Percentiles rank a stretch among this genome's conserved stretches.
Evolutionary conservation across 2,113 vertebrate genomes (phyloP).

Genomic region (Oriolus oriolus): DNA sequence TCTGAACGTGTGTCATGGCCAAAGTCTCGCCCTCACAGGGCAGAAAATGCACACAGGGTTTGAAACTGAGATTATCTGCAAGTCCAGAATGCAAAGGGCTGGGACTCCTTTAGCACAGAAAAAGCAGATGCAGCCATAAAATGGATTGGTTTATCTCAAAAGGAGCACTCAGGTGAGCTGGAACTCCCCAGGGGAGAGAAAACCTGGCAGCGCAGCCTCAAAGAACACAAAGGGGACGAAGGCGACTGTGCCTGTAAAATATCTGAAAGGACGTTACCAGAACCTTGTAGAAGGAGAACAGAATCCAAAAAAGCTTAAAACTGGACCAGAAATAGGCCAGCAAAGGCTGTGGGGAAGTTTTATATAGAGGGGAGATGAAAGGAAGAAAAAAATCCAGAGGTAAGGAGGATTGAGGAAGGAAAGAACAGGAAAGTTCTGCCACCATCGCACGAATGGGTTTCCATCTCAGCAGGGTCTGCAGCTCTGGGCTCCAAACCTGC

Average conservation of each 20-base stretch:
- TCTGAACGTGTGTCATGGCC: background rate
- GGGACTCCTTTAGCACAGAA: background rate
- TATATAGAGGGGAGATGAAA: background rate
- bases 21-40: background rate
- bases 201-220: background rate
- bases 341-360: background rate
- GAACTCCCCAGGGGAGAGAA: background rate
- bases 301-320: background rate
- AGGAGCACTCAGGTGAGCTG: background rate
- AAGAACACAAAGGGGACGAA: background rate
- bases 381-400: background rate
- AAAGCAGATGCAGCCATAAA: background rate
- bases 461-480: background rate
- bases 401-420: background rate
- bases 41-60: background rate
- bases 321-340: background rate
- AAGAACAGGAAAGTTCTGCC: background rate
- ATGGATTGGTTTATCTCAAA: background rate
- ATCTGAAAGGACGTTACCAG: background rate
- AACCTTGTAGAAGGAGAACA: background rate
- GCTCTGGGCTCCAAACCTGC: background rate
- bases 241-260: background rate
- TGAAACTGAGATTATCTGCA: background rate
- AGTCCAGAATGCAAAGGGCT: background rate
- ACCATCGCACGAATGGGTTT: fast-evolving